These are phyloP conservation scores for Gasterosteus nipponicus DNA, from an alignment of 2,113 vertebrate species.

Conservation along the genomic window DNA sequence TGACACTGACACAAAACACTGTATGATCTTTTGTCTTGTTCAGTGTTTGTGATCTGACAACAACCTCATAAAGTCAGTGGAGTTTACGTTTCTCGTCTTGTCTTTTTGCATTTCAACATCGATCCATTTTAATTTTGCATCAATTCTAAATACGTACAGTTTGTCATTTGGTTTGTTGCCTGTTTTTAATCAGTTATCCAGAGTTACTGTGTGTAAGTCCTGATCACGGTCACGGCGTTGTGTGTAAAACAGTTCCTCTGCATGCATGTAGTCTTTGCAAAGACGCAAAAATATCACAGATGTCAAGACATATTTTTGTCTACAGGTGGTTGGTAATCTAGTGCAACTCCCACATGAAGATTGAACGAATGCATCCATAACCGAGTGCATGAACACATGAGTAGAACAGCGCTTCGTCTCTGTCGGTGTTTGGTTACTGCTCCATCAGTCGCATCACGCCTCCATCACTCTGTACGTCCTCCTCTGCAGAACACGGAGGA, in stretches of 20 bases:
- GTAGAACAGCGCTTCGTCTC: background rate
- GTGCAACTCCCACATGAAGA: slow-evolving; percentile 3
- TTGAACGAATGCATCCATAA: slow-evolving; percentile 13
- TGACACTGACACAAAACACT: slow-evolving; percentile 25
- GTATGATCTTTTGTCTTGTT: slow-evolving; percentile 23
- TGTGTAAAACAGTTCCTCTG: slow-evolving; percentile 24
- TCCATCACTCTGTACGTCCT: slow-evolving; percentile 1
- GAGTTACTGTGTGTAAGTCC: slow-evolving; percentile 6
- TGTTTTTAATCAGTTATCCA: slow-evolving; percentile 12
- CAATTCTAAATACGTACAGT: background rate
- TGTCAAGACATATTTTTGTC: background rate
- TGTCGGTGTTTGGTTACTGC: background rate
- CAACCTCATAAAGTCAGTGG: background rate
- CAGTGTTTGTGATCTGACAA: slow-evolving; percentile 16
- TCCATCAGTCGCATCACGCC: slow-evolving; percentile 6
- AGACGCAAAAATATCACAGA: background rate
- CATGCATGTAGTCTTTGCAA: slow-evolving; percentile 44
- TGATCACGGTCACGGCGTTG: background rate
- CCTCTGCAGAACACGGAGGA: slow-evolving; percentile 92
- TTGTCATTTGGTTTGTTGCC: slow-evolving; percentile 10
- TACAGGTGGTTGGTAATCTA: background rate
- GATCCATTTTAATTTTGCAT: slow-evolving; percentile 18
- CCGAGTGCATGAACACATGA: slow-evolving; percentile 24
- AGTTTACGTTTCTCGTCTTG: slow-evolving; percentile 18
- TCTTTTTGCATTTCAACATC: background rate